These are phyloP conservation scores for Aldabrachelys gigantea DNA, from an alignment of 2,113 vertebrate species.

Conservation along the genomic window DNA sequence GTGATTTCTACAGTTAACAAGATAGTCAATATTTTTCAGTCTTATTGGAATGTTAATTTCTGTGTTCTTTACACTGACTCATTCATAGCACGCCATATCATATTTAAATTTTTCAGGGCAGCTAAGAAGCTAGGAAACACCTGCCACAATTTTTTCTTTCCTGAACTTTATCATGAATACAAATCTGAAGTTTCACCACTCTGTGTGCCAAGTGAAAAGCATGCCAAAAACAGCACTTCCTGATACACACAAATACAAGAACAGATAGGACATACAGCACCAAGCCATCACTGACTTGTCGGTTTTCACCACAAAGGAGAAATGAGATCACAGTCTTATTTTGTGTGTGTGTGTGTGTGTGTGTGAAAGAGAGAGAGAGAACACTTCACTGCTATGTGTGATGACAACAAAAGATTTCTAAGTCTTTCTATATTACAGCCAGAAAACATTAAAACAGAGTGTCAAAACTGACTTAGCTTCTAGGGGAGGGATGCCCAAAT, in stretches of 20 bases:
- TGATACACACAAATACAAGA: conserved; percentile 60
- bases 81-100: conserved; percentile 50
- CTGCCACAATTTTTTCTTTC: conserved; percentile 51
- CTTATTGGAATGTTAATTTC: conserved; percentile 51
- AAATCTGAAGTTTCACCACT: conserved; percentile 70
- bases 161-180: conserved; percentile 76
- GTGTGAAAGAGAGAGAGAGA: conserved; percentile 40
- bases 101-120: conserved; percentile 54
- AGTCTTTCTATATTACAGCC: conserved; percentile 66
- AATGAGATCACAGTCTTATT: conserved; percentile 68
- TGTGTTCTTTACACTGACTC: conserved; percentile 54
- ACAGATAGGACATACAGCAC: conserved; percentile 69
- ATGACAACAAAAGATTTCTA: conserved; percentile 61
- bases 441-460: conserved; percentile 66
- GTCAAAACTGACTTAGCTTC: conserved; percentile 60
- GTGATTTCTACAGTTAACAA: conserved; percentile 44
- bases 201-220: conserved; percentile 66
- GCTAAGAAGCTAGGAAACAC: conserved; percentile 65
- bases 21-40: conserved; percentile 45
- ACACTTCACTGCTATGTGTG: conserved; percentile 34
- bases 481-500: conserved; percentile 38
- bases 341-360: conserved; percentile 70
- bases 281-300: conserved; percentile 67
- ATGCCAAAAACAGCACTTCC: conserved; percentile 67
- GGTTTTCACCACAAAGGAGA: conserved; percentile 67